Percentiles rank a stretch among this genome's conserved stretches.
Conservation (phyloP, 2,888 invertebrate species). For the Eupithecia subumbrata region DNA sequence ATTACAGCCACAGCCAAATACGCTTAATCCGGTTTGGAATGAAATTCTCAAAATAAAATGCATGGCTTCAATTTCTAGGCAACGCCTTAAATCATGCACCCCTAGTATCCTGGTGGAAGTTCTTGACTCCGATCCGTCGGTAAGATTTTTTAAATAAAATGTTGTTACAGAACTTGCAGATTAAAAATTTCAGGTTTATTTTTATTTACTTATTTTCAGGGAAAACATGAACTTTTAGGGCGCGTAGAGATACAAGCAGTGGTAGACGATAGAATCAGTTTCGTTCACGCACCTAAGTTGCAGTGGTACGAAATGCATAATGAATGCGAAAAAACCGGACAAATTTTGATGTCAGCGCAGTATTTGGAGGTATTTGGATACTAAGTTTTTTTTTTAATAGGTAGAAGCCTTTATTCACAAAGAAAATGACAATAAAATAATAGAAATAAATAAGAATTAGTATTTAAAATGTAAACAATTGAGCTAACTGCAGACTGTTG, state of each 20-base stretch:
- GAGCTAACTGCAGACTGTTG: too few relatives aligned
- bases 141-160: slow-evolving; percentile 41
- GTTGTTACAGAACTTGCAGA: neutral
- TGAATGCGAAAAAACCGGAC: slow-evolving; percentile 67
- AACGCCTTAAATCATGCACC: slow-evolving; percentile 61
- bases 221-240: slow-evolving; percentile 60
- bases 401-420: too few relatives aligned
- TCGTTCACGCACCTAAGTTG: slow-evolving; percentile 68
- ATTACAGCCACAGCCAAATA: slow-evolving; percentile 54
- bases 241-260: slow-evolving; percentile 56
- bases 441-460: too few relatives aligned
- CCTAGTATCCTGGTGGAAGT: slow-evolving; percentile 75
- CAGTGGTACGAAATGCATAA: slow-evolving; percentile 76
- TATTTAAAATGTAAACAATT: too few relatives aligned
- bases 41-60: slow-evolving; percentile 63
- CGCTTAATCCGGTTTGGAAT: slow-evolving; percentile 63
- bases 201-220: slow-evolving; percentile 45
- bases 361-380: slow-evolving; percentile 58
- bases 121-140: slow-evolving; percentile 62
- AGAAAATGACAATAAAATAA: too few relatives aligned
- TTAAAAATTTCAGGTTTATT: neutral
- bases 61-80: slow-evolving; percentile 53
- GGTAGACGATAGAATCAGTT: slow-evolving; percentile 53
- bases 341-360: slow-evolving; percentile 80
- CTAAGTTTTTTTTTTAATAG: neutral